Percentiles rank a stretch among this genome's conserved stretches.
Conservation (phyloP, 2,888 invertebrate genomes). For the Hemithea aestivaria region DNA sequence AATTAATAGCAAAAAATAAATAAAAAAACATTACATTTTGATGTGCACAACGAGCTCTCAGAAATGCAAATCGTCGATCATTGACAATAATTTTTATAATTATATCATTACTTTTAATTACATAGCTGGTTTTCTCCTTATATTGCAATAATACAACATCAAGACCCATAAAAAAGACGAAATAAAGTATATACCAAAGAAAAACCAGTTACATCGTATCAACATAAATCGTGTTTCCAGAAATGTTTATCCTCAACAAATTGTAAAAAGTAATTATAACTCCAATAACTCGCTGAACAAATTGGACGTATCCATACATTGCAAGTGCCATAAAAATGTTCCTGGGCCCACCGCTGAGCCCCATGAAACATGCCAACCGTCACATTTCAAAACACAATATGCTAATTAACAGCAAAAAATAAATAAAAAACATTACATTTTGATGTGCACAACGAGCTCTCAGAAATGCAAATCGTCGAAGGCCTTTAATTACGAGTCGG, state of each 20-base stretch:
- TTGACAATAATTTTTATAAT: no score
- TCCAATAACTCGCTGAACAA: conserved; percentile 6
- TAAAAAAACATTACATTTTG: conserved; percentile 36
- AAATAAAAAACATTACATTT: conserved; percentile 30
- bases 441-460: conserved; percentile 60
- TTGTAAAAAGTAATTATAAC: background rate
- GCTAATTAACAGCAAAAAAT: conserved; percentile 65
- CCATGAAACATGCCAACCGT: conserved; percentile 69
- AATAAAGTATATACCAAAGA: no score
- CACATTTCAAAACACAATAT: conserved; percentile 78
- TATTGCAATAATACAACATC: no score
- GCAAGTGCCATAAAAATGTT: conserved; percentile 51
- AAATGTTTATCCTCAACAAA: background rate
- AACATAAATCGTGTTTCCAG: no score
- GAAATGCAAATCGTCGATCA: conserved; percentile 74
- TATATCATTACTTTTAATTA: no score
- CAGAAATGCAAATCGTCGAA: conserved; percentile 73
- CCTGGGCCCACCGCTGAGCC: conserved; percentile 69
- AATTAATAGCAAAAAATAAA: conserved; percentile 56
- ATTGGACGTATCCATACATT: conserved; percentile 49
- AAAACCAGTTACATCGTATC: no score
- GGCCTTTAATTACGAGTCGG: conserved; percentile 71
- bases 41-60: conserved; percentile 61
- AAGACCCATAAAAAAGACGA: no score
- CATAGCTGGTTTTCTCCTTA: no score